Evolutionary conservation across 2,888 invertebrate genomes (phyloP).

Genomic region (Elmis aenea): DNA sequence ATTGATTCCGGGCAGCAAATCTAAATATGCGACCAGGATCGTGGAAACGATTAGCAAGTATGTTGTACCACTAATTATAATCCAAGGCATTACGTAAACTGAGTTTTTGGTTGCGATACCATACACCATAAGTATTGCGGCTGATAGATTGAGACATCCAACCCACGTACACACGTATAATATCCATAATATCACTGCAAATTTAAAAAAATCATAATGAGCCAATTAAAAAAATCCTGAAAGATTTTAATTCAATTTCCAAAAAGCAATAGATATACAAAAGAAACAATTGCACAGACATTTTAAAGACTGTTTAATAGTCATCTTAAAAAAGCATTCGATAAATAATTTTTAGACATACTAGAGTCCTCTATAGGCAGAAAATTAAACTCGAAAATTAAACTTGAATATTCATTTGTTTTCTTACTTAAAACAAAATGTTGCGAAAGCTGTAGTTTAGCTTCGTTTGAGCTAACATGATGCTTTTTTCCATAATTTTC

Average conservation of each 20-base stretch:
- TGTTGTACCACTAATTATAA: constrained; percentile 28
- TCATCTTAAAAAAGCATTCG: too few species aligned
- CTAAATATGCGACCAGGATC: constrained; percentile 25
- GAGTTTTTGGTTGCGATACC: constrained; percentile 30
- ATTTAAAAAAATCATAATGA: too few species aligned
- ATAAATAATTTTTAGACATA: too few species aligned
- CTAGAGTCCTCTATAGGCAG: too few species aligned
- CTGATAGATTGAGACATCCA: constrained; percentile 29
- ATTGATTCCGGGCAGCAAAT: constrained; percentile 27
- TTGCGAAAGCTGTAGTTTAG: constrained; percentile 27
- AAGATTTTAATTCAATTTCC: neutral
- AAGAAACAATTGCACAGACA: too few species aligned
- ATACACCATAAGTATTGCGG: constrained; percentile 30
- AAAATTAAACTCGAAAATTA: too few species aligned
- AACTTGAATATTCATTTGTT: too few species aligned
- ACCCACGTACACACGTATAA: constrained; percentile 30
- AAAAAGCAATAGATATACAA: too few species aligned
- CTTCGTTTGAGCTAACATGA: constrained; percentile 25
- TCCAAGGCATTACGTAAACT: constrained; percentile 31
- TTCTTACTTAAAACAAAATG: constrained; percentile 28
- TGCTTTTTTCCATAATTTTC: constrained; percentile 15
- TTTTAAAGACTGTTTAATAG: too few species aligned
- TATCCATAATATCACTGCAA: constrained; percentile 31
- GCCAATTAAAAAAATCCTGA: constrained; percentile 1
- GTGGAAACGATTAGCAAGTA: constrained; percentile 25